A percentile compares a stretch with the other conserved stretches of the same genome.
Conservation (phyloP, 2,797 vertebrate genomes). For the Sandelia bainsii region DNA sequence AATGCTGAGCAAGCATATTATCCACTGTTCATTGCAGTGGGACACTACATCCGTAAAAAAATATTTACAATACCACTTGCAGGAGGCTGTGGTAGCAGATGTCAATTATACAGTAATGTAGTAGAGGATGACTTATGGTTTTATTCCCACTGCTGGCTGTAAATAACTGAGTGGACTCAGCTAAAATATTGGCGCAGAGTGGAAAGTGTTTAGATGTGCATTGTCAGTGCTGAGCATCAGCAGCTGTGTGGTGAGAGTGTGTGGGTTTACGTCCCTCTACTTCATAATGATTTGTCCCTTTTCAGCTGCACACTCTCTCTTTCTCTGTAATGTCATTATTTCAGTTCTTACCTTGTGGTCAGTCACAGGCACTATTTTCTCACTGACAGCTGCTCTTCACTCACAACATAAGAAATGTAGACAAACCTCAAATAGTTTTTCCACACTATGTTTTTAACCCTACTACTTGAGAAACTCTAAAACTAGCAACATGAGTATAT, state of each 20-base stretch:
- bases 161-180: conserved; percentile 17
- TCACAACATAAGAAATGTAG: not conserved
- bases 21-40: not conserved
- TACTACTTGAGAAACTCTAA: too few species aligned
- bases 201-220: conserved; percentile 21
- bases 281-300: conserved; percentile 29
- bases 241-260: conserved; percentile 11
- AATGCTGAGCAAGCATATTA: not conserved
- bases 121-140: conserved; percentile 6
- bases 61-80: not conserved
- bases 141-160: not conserved
- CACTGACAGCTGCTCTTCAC: not conserved
- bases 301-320: not conserved
- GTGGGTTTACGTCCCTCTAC: not conserved
- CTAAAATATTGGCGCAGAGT: conserved; percentile 14
- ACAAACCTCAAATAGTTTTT: too few species aligned
- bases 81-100: not conserved
- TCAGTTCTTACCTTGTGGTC: not conserved
- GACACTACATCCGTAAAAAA: not conserved
- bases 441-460: too few species aligned
- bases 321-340: not conserved
- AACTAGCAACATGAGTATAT: too few species aligned
- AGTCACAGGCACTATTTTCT: not conserved
- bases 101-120: not conserved
- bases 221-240: conserved; percentile 37